These are phyloP conservation scores for Vireo griseus DNA, from an alignment of 2,797 vertebrate genomes.

Conservation along the genomic window DNA sequence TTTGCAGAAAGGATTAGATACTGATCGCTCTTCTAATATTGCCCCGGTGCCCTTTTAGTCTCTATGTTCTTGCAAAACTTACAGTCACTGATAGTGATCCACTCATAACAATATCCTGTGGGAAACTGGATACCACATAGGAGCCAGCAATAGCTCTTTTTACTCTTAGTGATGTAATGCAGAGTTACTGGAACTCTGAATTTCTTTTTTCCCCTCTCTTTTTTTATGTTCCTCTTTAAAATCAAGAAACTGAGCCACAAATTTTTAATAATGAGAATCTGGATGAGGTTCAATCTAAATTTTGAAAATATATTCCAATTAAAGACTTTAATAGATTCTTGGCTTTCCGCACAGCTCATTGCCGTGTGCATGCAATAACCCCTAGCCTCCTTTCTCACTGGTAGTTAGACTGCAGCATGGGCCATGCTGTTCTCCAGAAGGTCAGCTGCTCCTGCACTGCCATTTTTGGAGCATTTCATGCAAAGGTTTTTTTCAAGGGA, in stretches of 20 bases:
- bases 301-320: conserved; percentile 77
- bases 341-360: conserved; percentile 74
- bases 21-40: background rate
- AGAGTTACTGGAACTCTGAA: conserved; percentile 50
- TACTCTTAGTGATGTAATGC: background rate
- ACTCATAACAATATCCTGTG: background rate
- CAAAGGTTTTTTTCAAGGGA: background rate
- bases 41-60: background rate
- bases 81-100: background rate
- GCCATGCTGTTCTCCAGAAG: conserved; percentile 74
- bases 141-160: background rate
- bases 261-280: conserved; percentile 86
- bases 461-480: background rate
- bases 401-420: background rate
- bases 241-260: conserved; percentile 75
- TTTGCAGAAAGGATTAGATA: background rate
- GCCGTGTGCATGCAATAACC: conserved; percentile 86
- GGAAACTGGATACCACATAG: background rate
- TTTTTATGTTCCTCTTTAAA: conserved; percentile 34
- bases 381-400: conserved; percentile 33
- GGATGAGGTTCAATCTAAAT: conserved; percentile 76
- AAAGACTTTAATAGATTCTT: conserved; percentile 82
- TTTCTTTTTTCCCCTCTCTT: background rate
- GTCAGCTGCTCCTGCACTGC: conserved; percentile 59
- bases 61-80: background rate